These are phyloP conservation scores for Bombus impatiens DNA, from an alignment of 1,140 invertebrate genomes.

Conservation along the genomic window DNA sequence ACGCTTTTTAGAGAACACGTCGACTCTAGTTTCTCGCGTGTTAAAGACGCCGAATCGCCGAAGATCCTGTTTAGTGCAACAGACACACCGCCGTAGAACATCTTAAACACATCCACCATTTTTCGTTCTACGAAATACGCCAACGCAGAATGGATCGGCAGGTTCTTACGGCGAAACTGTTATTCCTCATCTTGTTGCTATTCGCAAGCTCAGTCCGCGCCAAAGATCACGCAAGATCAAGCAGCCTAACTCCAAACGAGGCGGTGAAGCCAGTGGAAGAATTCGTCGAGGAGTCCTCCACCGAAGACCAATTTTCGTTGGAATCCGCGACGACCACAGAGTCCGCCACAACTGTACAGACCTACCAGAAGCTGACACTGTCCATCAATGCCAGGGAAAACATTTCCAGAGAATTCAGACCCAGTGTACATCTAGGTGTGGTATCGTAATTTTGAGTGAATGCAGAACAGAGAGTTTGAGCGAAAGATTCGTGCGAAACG, in stretches of 20 bases:
- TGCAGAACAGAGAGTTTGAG: neutral
- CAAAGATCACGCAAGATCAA: neutral
- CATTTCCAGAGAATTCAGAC: slow-evolving; percentile 54
- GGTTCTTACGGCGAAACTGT: neutral
- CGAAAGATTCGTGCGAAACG: neutral
- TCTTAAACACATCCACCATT: neutral
- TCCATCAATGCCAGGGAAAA: slow-evolving; percentile 17
- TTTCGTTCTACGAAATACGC: neutral
- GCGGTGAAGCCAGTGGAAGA: neutral
- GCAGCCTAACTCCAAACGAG: neutral
- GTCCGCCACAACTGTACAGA: neutral
- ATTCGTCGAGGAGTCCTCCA: slow-evolving; percentile 14
- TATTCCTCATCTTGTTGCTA: neutral
- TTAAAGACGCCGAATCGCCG: slow-evolving; percentile 44
- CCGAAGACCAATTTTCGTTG: slow-evolving; percentile 10
- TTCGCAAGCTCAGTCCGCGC: too few relatives aligned
- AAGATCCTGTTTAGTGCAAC: slow-evolving; percentile 38
- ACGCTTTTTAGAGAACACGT: slow-evolving; percentile 64
- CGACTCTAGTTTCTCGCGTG: slow-evolving; percentile 4
- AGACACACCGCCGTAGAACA: slow-evolving; percentile 19
- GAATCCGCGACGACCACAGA: slow-evolving; percentile 8
- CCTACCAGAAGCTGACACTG: neutral
- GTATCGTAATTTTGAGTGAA: neutral
- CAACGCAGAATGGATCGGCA: slow-evolving; percentile 19
- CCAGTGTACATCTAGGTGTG: slow-evolving; percentile 67